Evolutionary conservation across 1,140 invertebrate species (phyloP).

Genomic region (Caenorhabditis remanei): DNA sequence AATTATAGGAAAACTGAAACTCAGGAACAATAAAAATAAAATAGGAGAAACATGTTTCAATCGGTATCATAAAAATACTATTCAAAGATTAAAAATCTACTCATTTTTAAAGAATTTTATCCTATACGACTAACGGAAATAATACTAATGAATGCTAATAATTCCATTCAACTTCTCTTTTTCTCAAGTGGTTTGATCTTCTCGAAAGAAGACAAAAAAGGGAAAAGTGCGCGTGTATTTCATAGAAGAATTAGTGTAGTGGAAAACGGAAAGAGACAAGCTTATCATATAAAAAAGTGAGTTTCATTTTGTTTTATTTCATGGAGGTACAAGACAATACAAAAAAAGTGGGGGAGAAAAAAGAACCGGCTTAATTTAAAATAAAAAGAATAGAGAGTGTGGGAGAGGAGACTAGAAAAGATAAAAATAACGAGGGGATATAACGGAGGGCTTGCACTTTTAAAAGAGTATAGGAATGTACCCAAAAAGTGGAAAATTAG

Average conservation of each 20-base stretch:
- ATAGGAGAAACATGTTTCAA: too few species aligned
- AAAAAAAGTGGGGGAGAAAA: background rate
- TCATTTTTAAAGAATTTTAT: background rate
- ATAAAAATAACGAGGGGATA: background rate
- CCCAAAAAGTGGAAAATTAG: background rate
- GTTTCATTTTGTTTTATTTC: background rate
- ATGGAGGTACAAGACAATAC: conserved; percentile 1
- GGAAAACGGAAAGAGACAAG: background rate
- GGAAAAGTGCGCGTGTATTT: too few species aligned
- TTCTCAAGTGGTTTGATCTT: too few species aligned
- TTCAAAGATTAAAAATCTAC: too few species aligned
- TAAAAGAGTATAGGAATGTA: background rate
- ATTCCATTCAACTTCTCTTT: too few species aligned
- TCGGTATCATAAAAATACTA: too few species aligned
- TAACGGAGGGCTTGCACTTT: background rate
- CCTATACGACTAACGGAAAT: background rate
- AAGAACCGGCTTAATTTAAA: conserved; percentile 24
- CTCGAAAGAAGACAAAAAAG: too few species aligned
- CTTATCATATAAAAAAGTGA: conserved; percentile 48
- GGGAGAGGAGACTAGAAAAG: conserved; percentile 2
- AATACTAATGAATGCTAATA: background rate
- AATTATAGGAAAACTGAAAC: too few species aligned
- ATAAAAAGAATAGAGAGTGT: background rate
- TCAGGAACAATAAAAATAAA: too few species aligned
- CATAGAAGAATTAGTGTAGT: too few species aligned